These are phyloP conservation scores for Aricia agestis DNA, from an alignment of 1,140 invertebrate genomes.

Conservation along the genomic window DNA sequence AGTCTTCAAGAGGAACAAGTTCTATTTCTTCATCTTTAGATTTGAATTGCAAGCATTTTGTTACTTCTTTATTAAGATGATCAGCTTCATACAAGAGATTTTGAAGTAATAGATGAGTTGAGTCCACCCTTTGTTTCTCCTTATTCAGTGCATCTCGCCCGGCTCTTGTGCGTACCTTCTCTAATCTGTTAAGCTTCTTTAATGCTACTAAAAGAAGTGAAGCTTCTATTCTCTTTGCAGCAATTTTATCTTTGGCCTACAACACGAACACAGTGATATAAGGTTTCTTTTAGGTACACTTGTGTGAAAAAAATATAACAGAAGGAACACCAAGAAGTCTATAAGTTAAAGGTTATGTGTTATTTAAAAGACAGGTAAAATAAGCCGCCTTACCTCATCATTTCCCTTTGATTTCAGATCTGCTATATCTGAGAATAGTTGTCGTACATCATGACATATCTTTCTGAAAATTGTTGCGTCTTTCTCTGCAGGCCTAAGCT, in stretches of 20 bases:
- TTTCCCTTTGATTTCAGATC: conserved; percentile 78
- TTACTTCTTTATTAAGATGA: conserved; percentile 95
- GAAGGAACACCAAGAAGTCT: no score
- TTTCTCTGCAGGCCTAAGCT: conserved; percentile 78
- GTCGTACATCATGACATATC: conserved; percentile 81
- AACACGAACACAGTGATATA: conserved; percentile 33
- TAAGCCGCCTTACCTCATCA: conserved; percentile 57
- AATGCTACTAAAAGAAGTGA: conserved; percentile 86
- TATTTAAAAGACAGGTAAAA: neutral
- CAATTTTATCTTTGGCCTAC: conserved; percentile 79
- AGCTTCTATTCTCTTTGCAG: conserved; percentile 81
- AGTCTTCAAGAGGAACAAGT: conserved; percentile 89
- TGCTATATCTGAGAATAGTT: conserved; percentile 80
- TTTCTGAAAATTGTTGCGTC: conserved; percentile 83
- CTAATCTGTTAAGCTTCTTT: conserved; percentile 93
- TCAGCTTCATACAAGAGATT: conserved; percentile 97
- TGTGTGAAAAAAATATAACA: no score
- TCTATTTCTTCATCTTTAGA: conserved; percentile 96
- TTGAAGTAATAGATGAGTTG: conserved; percentile 92
- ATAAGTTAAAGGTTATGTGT: no score
- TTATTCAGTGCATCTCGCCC: conserved; percentile 86
- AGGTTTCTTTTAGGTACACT: no score
- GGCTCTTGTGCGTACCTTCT: conserved; percentile 90
- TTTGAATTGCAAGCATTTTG: conserved; percentile 95
- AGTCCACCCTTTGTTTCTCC: conserved; percentile 92